These are phyloP conservation scores for Lacerta agilis DNA, from an alignment of 2,797 vertebrate genomes.

Conservation along the genomic window DNA sequence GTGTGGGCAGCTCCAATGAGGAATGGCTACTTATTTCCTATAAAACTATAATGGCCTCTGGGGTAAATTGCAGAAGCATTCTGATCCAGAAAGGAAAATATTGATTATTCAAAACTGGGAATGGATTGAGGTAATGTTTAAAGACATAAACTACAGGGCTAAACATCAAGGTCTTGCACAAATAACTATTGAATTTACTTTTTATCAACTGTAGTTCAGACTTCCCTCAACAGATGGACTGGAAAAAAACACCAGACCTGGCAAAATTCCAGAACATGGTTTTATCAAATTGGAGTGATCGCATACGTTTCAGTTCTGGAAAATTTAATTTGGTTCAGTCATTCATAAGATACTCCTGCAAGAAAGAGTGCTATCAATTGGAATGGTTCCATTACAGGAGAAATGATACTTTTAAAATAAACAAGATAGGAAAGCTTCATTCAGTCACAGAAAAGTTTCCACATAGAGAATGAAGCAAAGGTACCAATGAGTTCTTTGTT, in stretches of 20 bases:
- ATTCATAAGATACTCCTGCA: background rate
- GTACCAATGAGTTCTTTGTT: background rate
- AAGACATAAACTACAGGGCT: background rate
- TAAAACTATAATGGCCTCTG: background rate
- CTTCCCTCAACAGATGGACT: background rate
- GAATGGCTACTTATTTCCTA: background rate
- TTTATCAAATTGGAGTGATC: background rate
- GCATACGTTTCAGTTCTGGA: background rate
- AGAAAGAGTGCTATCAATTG: background rate
- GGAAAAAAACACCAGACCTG: background rate
- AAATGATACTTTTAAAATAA: background rate
- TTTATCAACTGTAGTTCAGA: background rate
- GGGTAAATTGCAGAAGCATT: background rate
- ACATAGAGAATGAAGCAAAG: background rate
- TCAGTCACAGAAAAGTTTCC: background rate
- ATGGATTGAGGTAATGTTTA: background rate
- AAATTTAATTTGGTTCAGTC: background rate
- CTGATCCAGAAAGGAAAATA: background rate
- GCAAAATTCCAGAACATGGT: background rate
- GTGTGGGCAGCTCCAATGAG: background rate
- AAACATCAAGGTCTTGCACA: background rate
- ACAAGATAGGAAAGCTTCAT: background rate
- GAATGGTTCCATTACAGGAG: background rate
- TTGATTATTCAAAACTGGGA: background rate
- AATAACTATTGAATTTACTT: background rate